A percentile compares a stretch with the other conserved stretches of the same genome.
These are phyloP conservation scores for Procambarus clarkii DNA, from an alignment of 1,140 invertebrate species.

Conservation along the genomic window DNA sequence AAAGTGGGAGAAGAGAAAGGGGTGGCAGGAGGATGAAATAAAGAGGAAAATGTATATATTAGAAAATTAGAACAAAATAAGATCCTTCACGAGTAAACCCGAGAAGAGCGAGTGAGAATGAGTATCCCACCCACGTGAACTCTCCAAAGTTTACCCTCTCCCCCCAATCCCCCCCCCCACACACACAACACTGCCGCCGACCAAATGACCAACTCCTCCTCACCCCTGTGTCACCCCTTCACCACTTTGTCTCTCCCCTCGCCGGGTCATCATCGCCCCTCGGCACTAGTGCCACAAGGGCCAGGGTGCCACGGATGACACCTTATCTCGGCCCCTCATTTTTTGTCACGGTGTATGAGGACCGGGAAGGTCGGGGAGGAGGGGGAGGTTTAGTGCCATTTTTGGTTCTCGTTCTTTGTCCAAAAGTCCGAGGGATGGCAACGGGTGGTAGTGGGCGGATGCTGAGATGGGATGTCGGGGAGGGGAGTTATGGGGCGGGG, in stretches of 20 bases:
- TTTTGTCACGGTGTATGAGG: slow-evolving; percentile 55
- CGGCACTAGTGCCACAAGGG: neutral
- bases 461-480: too few relatives aligned
- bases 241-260: neutral
- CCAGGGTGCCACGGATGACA: neutral
- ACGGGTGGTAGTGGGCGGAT: too few relatives aligned
- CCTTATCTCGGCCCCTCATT: neutral
- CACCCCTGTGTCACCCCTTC: neutral
- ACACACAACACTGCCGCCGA: neutral
- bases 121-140: too few relatives aligned
- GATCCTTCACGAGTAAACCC: too few relatives aligned
- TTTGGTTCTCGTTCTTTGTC: slow-evolving; percentile 44
- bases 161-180: too few relatives aligned
- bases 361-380: neutral
- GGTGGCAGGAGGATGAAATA: too few relatives aligned
- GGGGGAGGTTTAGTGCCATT: slow-evolving; percentile 19
- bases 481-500: too few relatives aligned
- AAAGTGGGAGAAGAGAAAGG: too few relatives aligned
- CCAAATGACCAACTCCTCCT: slow-evolving; percentile 34
- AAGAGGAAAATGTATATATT: too few relatives aligned
- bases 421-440: neutral
- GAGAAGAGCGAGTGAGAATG: too few relatives aligned
- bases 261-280: slow-evolving; percentile 5
- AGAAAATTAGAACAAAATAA: too few relatives aligned
- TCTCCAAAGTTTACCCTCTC: too few relatives aligned